phyloP scores from a whole-genome alignment of 2,888 invertebrate genomes.

The Tenthredo scrophulariae region DNA sequence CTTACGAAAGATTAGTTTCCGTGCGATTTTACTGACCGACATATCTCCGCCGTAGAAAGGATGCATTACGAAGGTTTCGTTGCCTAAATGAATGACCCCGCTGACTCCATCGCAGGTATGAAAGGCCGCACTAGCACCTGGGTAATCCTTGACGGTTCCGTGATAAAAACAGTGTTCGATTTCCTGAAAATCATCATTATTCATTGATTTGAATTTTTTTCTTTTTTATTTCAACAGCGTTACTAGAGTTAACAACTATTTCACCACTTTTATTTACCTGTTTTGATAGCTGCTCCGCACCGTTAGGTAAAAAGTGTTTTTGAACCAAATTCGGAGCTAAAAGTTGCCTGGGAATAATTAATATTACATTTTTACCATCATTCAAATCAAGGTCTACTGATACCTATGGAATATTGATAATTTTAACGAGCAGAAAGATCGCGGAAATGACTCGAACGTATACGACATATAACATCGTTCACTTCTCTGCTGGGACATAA shows the following conservation, averaged over 20 bases:
- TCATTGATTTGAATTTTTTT: neutral
- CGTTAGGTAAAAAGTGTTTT: conserved; percentile 92
- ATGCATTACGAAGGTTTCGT: conserved; percentile 98
- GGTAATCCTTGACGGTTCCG: conserved; percentile 97
- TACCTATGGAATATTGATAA: neutral
- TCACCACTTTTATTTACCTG: conserved; percentile 81
- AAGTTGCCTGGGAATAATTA: conserved; percentile 88
- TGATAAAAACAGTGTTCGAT: conserved; percentile 99
- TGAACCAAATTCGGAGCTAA: conserved; percentile 95
- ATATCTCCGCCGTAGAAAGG: conserved; percentile 98
- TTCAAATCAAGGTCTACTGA: neutral
- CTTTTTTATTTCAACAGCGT: no score
- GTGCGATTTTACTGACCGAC: conserved; percentile 88
- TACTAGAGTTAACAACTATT: no score
- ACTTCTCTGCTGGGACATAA: neutral
- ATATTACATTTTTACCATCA: conserved; percentile 23
- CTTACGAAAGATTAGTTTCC: conserved; percentile 1
- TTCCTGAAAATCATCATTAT: conserved; percentile 82
- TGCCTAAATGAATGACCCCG: conserved; percentile 97
- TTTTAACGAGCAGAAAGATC: neutral
- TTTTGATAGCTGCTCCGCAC: conserved; percentile 90
- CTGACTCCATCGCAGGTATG: conserved; percentile 99
- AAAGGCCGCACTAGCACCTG: conserved; percentile 97
- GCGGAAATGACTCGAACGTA: neutral
- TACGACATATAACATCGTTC: neutral